A percentile compares a stretch with the other conserved stretches of the same genome.
Evolutionary conservation across 2,888 invertebrate genomes (phyloP).

Genomic region (Elmis aenea): DNA sequence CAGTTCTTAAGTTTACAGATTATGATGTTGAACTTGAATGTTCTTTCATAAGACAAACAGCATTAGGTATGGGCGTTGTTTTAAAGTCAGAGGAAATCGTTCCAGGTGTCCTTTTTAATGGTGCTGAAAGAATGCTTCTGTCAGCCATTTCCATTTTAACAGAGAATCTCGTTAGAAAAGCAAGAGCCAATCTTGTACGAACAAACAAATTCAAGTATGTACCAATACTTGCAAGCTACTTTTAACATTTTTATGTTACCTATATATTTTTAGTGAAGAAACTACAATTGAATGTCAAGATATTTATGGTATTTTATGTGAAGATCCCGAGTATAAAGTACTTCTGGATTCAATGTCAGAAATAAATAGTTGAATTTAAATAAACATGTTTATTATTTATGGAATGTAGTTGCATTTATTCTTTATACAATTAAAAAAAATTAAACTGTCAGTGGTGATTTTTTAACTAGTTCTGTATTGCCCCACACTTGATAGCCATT

Average conservation of each 20-base stretch:
- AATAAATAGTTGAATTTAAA: no score
- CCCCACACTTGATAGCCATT: no score
- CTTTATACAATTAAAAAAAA: no score
- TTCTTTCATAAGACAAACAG: slow-evolving; percentile 45
- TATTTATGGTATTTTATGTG: background rate
- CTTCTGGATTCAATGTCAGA: no score
- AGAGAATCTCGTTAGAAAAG: slow-evolving; percentile 46
- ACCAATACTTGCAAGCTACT: slow-evolving; percentile 1
- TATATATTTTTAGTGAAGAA: background rate
- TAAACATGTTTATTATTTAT: no score
- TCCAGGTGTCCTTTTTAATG: slow-evolving; percentile 45
- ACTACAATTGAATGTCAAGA: background rate
- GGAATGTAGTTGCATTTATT: no score
- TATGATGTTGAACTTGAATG: no score
- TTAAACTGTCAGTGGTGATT: no score
- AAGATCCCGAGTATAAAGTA: background rate
- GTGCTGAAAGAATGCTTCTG: slow-evolving; percentile 49
- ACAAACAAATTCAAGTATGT: slow-evolving; percentile 28
- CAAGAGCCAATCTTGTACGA: slow-evolving; percentile 32
- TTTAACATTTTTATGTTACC: slow-evolving; percentile 8
- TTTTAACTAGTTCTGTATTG: no score
- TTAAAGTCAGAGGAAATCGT: slow-evolving; percentile 47
- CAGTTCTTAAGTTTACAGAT: no score
- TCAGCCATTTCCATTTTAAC: slow-evolving; percentile 52
- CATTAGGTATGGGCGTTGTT: slow-evolving; percentile 46